Evolutionary conservation across 2,888 invertebrate species (phyloP).

Genomic region (Noctua comes): DNA sequence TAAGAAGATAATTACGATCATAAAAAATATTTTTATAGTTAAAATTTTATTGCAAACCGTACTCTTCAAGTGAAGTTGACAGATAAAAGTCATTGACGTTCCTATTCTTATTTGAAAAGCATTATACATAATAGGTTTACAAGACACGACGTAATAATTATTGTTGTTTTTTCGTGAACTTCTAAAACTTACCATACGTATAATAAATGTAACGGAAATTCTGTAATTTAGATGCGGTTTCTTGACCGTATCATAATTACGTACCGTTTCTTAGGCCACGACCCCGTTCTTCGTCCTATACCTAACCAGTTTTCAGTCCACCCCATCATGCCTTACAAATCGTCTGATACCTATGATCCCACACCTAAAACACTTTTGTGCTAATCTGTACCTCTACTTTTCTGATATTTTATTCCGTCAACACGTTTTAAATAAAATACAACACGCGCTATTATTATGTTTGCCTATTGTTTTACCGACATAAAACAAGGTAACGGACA

Average conservation of each 20-base stretch:
- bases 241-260: no score
- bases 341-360: neutral
- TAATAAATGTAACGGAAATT: neutral
- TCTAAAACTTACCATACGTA: neutral
- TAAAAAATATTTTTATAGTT: no score
- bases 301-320: neutral
- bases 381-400: conserved; percentile 24
- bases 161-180: neutral
- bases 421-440: conserved; percentile 41
- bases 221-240: neutral
- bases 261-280: neutral
- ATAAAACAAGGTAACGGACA: conserved; percentile 70
- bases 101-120: no score
- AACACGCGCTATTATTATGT: conserved; percentile 39
- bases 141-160: neutral
- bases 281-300: neutral
- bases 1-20: no score
- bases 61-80: no score
- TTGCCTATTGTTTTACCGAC: conserved; percentile 64
- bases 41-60: no score
- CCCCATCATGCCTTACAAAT: neutral
- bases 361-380: conserved; percentile 23
- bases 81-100: no score
- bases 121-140: neutral
- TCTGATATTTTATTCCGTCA: conserved; percentile 34